Base-by-base conservation (phyloP, 2,797 vertebrate species). In the Semaprochilodus insignis region DNA sequence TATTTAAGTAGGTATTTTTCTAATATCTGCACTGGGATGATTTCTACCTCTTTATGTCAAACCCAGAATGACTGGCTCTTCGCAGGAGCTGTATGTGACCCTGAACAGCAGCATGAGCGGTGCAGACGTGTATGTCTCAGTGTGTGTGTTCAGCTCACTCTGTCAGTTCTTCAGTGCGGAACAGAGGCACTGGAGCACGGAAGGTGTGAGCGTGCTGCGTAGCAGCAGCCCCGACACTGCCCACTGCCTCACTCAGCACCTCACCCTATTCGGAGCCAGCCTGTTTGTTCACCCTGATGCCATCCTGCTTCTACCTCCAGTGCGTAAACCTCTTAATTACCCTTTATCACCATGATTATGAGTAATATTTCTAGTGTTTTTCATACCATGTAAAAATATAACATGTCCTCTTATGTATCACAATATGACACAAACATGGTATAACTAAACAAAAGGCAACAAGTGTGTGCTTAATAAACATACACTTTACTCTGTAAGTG, bases 231-330 rank as follows among this genome's bases (percentile, higher is more conserved):
- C 93, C 59, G 91, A 81, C n/a, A 75, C 88, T 14, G 94, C 91
- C 0, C 93, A 88, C 80, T 96, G 95, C 74, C 94, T 94, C 72
- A 93, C 94, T n/a, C 90, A 85, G 75, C 95, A 96, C 78, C 95
- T 96, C 86, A 95, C 95, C 40, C 80, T 96, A 87, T 96, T 96
- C 34, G 96, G 95, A 74, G 96, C 95, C 89, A 95, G 94, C 85
- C 78, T 96, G 85, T 96, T 96, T 67, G 85, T 95, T n/a, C 94
- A 95, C 40, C 94, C 94, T 0, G 92, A 93, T 17, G 93, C 93
- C 0, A 88, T 96, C 21, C 62, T 95, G 34, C 89, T 96, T 69
- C 83, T 96, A 48, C 92, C 95, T 2, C 95, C 96, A 17, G 96
- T 94, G 81, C 44, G 91, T 80, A 44, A 13, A 27, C 27, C 19